Evolutionary conservation across 2,113 vertebrate species (phyloP).

Genomic region (Megaptera novaeangliae): DNA sequence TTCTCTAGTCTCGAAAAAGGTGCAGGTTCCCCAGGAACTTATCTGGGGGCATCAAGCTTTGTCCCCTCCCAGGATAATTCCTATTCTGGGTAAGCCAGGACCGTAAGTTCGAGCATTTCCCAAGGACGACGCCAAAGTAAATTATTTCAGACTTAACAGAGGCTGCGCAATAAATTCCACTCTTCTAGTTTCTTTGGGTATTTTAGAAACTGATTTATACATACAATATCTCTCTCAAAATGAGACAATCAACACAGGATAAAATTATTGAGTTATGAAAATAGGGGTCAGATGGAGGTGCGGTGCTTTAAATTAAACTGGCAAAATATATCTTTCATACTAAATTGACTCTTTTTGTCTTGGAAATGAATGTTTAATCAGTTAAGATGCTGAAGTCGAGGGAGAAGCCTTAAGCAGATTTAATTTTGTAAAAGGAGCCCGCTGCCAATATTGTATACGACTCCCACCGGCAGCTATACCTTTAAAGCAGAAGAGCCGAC

Average conservation of each 20-base stretch:
- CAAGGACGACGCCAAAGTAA: conserved; percentile 84
- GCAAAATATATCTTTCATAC: conserved; percentile 79
- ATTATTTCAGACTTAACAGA: conserved; percentile 80
- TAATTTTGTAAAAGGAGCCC: conserved; percentile 75
- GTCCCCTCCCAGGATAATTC: conserved; percentile 59
- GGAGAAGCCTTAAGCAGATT: conserved; percentile 77
- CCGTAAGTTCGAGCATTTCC: conserved; percentile 76
- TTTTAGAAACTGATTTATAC: conserved; percentile 88
- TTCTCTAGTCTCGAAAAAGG: background rate
- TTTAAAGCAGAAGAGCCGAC: conserved; percentile 6
- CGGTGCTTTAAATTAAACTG: conserved; percentile 83
- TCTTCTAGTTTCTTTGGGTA: conserved; percentile 79
- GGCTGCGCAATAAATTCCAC: conserved; percentile 84
- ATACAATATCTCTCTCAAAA: conserved; percentile 83
- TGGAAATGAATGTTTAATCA: conserved; percentile 87
- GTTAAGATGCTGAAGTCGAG: conserved; percentile 72
- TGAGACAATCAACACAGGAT: conserved; percentile 84
- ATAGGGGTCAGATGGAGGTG: conserved; percentile 84
- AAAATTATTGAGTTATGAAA: conserved; percentile 86
- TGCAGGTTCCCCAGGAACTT: background rate
- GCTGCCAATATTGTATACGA: conserved; percentile 12
- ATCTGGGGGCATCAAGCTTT: conserved; percentile 57
- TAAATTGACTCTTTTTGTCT: conserved; percentile 85
- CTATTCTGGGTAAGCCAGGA: conserved; percentile 68
- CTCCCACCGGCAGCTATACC: background rate